Conservation (phyloP, 2,113 vertebrate species). For the Vimba vimba region DNA sequence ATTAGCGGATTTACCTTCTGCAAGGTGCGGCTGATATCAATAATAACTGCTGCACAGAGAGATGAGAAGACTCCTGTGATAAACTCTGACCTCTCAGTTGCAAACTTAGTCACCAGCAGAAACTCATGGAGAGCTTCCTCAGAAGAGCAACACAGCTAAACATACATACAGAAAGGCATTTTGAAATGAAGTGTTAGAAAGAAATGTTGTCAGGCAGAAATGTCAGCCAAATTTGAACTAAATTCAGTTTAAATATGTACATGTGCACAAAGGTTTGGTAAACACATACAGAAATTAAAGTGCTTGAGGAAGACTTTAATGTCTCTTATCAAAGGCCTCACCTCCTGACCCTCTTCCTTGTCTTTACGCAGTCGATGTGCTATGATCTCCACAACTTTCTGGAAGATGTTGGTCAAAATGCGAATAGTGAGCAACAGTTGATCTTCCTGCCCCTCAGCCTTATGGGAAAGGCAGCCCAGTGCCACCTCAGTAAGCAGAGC, state of each 20-base stretch:
- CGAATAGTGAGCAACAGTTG: constrained; percentile 67
- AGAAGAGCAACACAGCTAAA: constrained; percentile 81
- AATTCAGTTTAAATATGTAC: not conserved
- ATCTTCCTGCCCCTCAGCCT: constrained; percentile 63
- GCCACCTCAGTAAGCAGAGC: constrained; percentile 82
- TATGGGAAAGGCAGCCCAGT: constrained; percentile 67
- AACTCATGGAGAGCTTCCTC: constrained; percentile 80
- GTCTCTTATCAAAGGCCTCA: constrained; percentile 58
- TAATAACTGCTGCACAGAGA: constrained; percentile 82
- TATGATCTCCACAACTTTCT: constrained; percentile 85
- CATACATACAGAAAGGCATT: constrained; percentile 27
- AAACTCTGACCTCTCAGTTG: constrained; percentile 62
- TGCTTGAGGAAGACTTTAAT: not conserved
- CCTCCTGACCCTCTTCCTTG: constrained; percentile 82
- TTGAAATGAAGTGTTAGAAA: not conserved
- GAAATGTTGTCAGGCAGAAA: not conserved
- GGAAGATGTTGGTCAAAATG: constrained; percentile 84
- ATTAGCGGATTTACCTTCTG: constrained; percentile 79
- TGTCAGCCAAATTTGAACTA: not conserved
- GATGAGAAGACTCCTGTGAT: constrained; percentile 83
- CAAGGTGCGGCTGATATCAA: constrained; percentile 81
- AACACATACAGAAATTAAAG: not conserved
- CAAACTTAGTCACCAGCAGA: constrained; percentile 75
- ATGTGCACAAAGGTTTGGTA: not conserved
- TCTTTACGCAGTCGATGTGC: constrained; percentile 76